phyloP scores from a whole-genome alignment of 2,113 vertebrate genomes.

The Xiphophorus couchianus region DNA sequence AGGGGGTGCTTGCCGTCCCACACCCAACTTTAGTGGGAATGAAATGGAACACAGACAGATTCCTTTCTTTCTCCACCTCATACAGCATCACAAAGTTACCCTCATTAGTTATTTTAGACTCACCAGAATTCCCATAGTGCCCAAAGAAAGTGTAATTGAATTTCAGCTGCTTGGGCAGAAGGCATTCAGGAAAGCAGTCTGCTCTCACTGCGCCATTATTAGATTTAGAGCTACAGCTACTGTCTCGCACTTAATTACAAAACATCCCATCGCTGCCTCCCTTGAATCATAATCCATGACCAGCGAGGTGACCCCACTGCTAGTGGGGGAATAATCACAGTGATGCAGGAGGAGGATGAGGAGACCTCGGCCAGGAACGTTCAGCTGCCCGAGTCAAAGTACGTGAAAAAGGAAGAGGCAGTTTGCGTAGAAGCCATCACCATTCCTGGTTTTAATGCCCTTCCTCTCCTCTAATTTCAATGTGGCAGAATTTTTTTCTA shows the following conservation, averaged over 20 bases:
- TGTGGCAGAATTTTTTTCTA: not conserved
- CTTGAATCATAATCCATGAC: constrained; percentile 37
- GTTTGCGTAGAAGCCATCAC: too few species aligned
- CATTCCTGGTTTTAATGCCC: not conserved
- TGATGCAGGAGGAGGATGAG: constrained; percentile 56
- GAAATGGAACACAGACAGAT: not conserved
- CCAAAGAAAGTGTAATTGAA: constrained; percentile 7
- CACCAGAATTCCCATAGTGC: not conserved
- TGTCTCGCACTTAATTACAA: not conserved
- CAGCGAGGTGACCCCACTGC: constrained; percentile 48
- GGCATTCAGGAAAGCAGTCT: not conserved
- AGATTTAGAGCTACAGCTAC: not conserved
- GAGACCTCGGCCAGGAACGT: constrained; percentile 25
- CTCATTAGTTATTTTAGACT: not conserved
- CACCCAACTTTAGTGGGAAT: too few species aligned
- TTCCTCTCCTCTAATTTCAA: not conserved
- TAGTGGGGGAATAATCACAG: constrained; percentile 49
- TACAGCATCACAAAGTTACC: not conserved
- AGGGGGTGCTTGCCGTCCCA: too few species aligned
- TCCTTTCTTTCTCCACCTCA: not conserved
- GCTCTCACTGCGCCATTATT: not conserved
- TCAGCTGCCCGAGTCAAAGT: constrained; percentile 1
- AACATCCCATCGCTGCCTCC: not conserved
- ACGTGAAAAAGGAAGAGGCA: not conserved
- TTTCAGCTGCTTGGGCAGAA: constrained; percentile 2